Evolutionary conservation across 2,797 vertebrate genomes (phyloP).

Genomic region (Rhincodon typus): DNA sequence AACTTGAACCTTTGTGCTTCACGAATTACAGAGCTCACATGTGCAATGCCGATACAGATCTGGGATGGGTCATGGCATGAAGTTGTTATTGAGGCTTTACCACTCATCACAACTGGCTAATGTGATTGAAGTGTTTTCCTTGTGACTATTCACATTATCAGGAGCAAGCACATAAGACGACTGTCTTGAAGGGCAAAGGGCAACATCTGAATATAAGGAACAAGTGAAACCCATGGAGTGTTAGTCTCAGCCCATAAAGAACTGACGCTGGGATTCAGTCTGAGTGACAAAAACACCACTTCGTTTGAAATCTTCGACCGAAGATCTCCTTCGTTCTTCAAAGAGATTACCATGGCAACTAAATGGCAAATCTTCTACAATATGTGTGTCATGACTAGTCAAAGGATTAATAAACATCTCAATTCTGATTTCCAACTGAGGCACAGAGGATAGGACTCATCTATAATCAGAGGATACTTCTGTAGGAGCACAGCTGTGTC

Average conservation of each 20-base stretch:
- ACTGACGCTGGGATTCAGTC: neutral
- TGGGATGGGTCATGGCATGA: too few species aligned
- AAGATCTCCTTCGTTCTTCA: constrained; percentile 57
- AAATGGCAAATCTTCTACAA: constrained; percentile 40
- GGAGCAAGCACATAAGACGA: neutral
- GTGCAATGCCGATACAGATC: neutral
- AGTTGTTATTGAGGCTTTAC: neutral
- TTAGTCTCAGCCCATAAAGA: neutral
- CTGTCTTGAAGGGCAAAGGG: neutral
- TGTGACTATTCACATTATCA: neutral
- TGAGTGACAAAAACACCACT: constrained; percentile 57
- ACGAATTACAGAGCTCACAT: neutral
- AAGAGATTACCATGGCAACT: constrained; percentile 61
- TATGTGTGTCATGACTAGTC: constrained; percentile 17
- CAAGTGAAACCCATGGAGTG: neutral
- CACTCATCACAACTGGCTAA: neutral
- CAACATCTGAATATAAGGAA: neutral
- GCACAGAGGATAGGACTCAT: neutral
- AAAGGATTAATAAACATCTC: constrained; percentile 13
- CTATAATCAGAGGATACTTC: neutral
- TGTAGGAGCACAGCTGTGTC: neutral
- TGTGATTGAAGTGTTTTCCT: neutral
- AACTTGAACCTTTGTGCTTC: neutral
- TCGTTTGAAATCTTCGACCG: constrained; percentile 61
- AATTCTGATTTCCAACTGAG: constrained; percentile 1